Conservation (phyloP, 2,113 vertebrate species). For the Sporophila hypoxantha region DNA sequence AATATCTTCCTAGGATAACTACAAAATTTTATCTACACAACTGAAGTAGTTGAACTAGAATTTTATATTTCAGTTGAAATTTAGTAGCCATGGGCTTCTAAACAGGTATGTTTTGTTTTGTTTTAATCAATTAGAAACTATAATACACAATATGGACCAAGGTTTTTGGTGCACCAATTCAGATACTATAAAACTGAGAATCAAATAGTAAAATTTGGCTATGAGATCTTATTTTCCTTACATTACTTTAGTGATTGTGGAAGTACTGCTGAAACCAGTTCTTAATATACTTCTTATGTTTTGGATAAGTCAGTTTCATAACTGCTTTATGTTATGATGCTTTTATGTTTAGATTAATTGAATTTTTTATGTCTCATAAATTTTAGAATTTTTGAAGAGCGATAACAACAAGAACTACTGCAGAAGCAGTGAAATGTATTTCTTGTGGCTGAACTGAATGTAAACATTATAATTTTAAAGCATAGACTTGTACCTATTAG, state of each 20-base stretch:
- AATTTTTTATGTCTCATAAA: neutral
- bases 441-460: neutral
- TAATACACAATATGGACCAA: neutral
- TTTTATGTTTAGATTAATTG: neutral
- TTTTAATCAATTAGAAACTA: neutral
- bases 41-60: neutral
- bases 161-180: neutral
- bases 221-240: neutral
- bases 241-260: neutral
- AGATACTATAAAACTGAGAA: neutral
- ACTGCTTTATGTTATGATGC: neutral
- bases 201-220: neutral
- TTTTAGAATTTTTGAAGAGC: neutral
- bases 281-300: neutral
- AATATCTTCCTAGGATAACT: neutral
- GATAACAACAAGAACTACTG: neutral
- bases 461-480: neutral
- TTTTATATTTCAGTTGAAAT: neutral
- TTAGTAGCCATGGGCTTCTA: neutral
- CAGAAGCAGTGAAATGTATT: neutral
- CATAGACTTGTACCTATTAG: neutral
- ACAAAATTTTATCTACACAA: neutral
- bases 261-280: neutral
- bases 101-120: rapidly evolving
- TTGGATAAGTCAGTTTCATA: neutral